Base-by-base conservation (phyloP, 2,888 invertebrate genomes). In the Abscondita cerata region DNA sequence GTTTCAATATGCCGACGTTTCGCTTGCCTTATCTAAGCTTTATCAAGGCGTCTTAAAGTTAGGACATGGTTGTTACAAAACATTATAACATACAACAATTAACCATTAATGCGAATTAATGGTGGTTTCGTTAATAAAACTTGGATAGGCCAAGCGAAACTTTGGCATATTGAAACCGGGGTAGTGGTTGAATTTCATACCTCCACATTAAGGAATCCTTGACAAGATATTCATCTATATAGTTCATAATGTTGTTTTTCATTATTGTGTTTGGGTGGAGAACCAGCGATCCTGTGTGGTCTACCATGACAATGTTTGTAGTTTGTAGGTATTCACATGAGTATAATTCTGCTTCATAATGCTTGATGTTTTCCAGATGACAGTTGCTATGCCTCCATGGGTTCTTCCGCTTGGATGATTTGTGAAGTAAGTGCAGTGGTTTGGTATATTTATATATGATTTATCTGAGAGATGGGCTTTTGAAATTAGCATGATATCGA, bases 201-300 rank as follows among this genome's bases (percentile, higher is more conserved):
- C n/a, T n/a, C n/a, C n/a, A n/a, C n/a, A n/a, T n/a, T n/a, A n/a
- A n/a, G n/a, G n/a, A n/a, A n/a, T n/a, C n/a, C n/a, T n/a, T n/a
- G n/a, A n/a, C n/a, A n/a, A n/a, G n/a, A n/a, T n/a, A n/a, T n/a
- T n/a, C n/a, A n/a, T n/a, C n/a, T n/a, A n/a, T n/a, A n/a, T n/a
- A n/a, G n/a, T n/a, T n/a, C n/a, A n/a, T 41, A 38, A 33, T 63
- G 66, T 15, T 65, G 58, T 36, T 66, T 33, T 16, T 64, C 60
- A 9, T 67, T 63, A 18, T 33, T 53, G 25, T 69, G 68, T 15
- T 60, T 70, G 1, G 66, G 64, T 1, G 67, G 69, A 9, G 59
- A 66, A 25, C 70, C 40, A 1, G 67, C 61, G 15, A 1, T 51
- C 63, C 58, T 51, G 1, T 38, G n/a, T 16, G 18, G 12, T 53